Base-by-base conservation (phyloP, 1,140 invertebrate species). In the Ips nitidus region DNA sequence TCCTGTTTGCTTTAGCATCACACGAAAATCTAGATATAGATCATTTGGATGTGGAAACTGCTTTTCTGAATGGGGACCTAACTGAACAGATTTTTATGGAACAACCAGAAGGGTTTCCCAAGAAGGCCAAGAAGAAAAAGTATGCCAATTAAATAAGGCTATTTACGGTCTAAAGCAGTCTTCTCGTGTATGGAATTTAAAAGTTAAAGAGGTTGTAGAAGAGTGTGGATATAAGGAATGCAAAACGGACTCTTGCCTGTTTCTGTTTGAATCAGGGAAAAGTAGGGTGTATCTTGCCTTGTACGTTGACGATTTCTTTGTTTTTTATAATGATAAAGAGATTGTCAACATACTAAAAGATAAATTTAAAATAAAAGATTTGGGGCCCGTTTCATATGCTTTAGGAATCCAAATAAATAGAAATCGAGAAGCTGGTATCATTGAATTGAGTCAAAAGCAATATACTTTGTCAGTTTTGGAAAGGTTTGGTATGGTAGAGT, bases 81-180 rank as follows among this genome's bases (percentile, higher is more conserved):
- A 66, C 82, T 22, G 82, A 84, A 74, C 75, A 75, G 53, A 62
- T 71, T 22, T 71, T 41, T 50, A 37, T 71, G 58, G 52, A 77
- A 43, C 75, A 78, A 69, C 81, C 82, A 37, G 68, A 80, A 72
- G 80, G 81, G 8, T 80, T 73, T 59, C 68, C n/a, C n/a, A n/a
- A n/a, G n/a, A n/a, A n/a, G n/a, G n/a, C n/a, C n/a, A n/a, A n/a
- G 74, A 3, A 70, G 74, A 64, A 45, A 4, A 43, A 22, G 66
- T 69, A 2, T 67, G 45, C 39, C 70, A 66, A 42, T 61, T 84
- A n/a, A 72, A 78, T 2, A 77, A 78, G 74, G 76, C 74, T 41
- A 36, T 84, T 1, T 84, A 84, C 71, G 83, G 80, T 1, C 69
- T 84, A 2, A 82, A 82, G 72, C 82, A 84, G 75, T 74, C 82